These are phyloP conservation scores for Crioceris asparagi DNA, from an alignment of 2,888 invertebrate species.

Conservation along the genomic window DNA sequence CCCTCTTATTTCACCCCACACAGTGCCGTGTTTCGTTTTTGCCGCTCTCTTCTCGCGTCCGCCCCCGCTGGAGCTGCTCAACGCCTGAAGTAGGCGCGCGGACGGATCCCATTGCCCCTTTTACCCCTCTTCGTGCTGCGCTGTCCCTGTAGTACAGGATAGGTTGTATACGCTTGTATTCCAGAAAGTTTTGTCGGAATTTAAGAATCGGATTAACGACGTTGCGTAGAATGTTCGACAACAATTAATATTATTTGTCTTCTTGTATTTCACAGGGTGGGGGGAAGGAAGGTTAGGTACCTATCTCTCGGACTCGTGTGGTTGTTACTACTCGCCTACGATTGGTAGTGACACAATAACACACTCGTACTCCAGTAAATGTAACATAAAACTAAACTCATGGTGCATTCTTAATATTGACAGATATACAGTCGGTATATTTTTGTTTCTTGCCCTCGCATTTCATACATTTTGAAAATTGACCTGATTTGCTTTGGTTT, in stretches of 20 bases:
- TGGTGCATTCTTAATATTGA: too few relatives aligned
- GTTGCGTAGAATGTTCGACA: background rate
- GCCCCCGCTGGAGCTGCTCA: conserved; percentile 6
- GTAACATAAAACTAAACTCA: too few relatives aligned
- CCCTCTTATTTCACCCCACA: conserved; percentile 39
- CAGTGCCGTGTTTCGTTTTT: conserved; percentile 27
- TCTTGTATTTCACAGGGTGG: background rate
- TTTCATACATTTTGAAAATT: too few relatives aligned
- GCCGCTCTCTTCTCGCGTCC: conserved; percentile 12
- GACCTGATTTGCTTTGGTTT: too few relatives aligned
- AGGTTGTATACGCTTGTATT: too few relatives aligned
- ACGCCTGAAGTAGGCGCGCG: conserved; percentile 9
- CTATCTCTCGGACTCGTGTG: too few relatives aligned
- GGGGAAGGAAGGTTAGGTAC: background rate
- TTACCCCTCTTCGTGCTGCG: conserved; percentile 10
- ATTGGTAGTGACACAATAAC: too few relatives aligned
- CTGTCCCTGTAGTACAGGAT: too few relatives aligned
- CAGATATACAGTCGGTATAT: too few relatives aligned
- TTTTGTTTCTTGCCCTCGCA: too few relatives aligned
- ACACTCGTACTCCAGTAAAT: too few relatives aligned
- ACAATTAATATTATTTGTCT: background rate
- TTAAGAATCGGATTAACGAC: conserved; percentile 10
- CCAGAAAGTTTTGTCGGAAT: conserved; percentile 17
- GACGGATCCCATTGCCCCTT: background rate
- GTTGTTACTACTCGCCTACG: too few relatives aligned